Evolutionary conservation across 2,888 invertebrate species (phyloP).

Genomic region (Eledona agricola): DNA sequence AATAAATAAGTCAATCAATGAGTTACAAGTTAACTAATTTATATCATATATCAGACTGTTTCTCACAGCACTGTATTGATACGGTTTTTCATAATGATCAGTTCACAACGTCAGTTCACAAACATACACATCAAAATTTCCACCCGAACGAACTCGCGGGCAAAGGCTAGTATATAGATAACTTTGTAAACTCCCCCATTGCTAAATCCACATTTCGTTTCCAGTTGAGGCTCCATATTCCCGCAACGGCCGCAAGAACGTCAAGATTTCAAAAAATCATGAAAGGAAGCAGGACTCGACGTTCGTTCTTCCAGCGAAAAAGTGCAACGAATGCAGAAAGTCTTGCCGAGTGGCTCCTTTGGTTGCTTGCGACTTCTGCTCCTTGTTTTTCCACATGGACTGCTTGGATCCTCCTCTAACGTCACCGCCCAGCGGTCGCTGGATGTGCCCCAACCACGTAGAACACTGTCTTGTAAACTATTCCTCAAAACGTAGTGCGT

Average conservation of each 20-base stretch:
- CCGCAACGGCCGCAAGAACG: slow-evolving; percentile 41
- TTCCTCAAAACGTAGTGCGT: too few relatives aligned
- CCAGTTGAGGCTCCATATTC: slow-evolving; percentile 53
- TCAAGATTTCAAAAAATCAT: slow-evolving; percentile 44
- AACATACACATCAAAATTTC: too few relatives aligned
- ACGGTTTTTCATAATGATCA: too few relatives aligned
- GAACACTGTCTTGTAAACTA: slow-evolving; percentile 88
- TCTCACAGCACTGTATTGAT: too few relatives aligned
- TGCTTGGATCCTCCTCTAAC: slow-evolving; percentile 94
- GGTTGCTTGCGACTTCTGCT: slow-evolving; percentile 94
- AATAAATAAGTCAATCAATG: too few relatives aligned
- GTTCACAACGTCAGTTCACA: too few relatives aligned
- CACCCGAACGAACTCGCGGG: too few relatives aligned
- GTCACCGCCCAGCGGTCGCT: slow-evolving; percentile 84
- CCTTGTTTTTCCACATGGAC: slow-evolving; percentile 89
- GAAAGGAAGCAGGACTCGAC: slow-evolving; percentile 64
- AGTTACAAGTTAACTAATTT: too few relatives aligned
- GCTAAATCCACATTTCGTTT: too few relatives aligned
- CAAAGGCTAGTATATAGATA: too few relatives aligned
- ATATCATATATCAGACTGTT: too few relatives aligned
- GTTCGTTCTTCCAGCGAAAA: slow-evolving; percentile 83
- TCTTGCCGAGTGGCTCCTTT: slow-evolving; percentile 86
- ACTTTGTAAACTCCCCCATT: too few relatives aligned
- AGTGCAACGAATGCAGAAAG: slow-evolving; percentile 85
- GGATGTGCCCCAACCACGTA: slow-evolving; percentile 99